A percentile compares a stretch with the other conserved stretches of the same genome.
These are phyloP conservation scores for Chrysotoxum bicinctum DNA, from an alignment of 2,888 invertebrate genomes.

Conservation along the genomic window DNA sequence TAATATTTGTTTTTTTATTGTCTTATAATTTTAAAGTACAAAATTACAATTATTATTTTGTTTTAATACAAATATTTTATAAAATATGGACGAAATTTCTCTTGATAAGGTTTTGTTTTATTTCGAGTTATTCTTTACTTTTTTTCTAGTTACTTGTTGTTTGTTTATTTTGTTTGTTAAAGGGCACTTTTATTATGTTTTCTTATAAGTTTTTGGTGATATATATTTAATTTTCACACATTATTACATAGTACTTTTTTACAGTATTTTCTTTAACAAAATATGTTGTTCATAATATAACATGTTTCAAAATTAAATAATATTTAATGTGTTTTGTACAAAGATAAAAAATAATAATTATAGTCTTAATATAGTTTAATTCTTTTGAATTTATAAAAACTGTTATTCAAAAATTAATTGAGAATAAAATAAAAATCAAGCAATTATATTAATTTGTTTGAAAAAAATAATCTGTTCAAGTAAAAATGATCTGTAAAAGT, in stretches of 20 bases:
- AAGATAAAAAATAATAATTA: neutral
- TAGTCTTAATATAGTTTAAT: too few species aligned
- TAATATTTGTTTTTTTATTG: neutral
- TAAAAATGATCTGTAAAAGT: neutral
- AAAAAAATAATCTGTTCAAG: too few species aligned
- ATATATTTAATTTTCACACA: neutral
- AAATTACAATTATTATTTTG: neutral
- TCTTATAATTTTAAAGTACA: neutral
- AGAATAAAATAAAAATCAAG: neutral
- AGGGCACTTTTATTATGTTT: constrained; percentile 2
- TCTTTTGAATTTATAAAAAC: neutral
- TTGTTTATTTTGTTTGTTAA: neutral
- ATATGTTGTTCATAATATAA: neutral
- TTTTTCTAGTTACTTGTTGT: neutral
- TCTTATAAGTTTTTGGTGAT: neutral
- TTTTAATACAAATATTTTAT: constrained; percentile 10
- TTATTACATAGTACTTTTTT: neutral
- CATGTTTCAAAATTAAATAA: neutral
- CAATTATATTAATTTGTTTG: neutral
- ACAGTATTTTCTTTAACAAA: neutral
- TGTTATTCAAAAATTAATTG: neutral
- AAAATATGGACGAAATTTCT: constrained; percentile 39
- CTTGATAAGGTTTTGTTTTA: constrained; percentile 36
- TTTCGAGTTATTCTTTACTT: constrained; percentile 8
- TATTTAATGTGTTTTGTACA: neutral